Evolutionary conservation across 2,797 vertebrate genomes (phyloP).

Genomic region (Huso huso): DNA sequence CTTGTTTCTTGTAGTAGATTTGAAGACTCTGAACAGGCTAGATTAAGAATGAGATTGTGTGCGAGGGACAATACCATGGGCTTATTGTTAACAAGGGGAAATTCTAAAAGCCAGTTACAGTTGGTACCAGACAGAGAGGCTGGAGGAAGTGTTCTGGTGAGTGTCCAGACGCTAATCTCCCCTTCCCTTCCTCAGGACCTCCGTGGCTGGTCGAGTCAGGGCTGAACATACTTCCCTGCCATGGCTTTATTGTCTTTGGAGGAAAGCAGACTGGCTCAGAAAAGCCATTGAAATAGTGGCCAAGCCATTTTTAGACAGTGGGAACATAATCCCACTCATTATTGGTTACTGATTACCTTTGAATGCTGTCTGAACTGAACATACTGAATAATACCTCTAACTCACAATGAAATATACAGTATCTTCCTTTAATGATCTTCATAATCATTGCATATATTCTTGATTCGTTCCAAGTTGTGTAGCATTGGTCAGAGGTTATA

Average conservation of each 20-base stretch:
- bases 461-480: too few species aligned
- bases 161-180: neutral
- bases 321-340: too few species aligned
- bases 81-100: neutral
- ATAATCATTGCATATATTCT: too few species aligned
- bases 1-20: too few species aligned
- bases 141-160: neutral
- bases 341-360: too few species aligned
- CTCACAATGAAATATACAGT: slow-evolving; percentile 4
- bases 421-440: too few species aligned
- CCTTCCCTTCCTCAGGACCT: neutral
- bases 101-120: neutral
- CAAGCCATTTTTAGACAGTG: too few species aligned
- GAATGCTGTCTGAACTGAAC: too few species aligned
- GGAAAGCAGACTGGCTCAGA: neutral
- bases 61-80: neutral
- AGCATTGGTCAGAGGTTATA: too few species aligned
- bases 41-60: too few species aligned
- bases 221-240: neutral
- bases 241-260: neutral
- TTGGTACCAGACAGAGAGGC: neutral
- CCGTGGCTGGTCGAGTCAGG: neutral
- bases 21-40: too few species aligned
- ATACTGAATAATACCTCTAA: neutral
- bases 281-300: neutral